Conservation (phyloP, 2,113 vertebrate genomes). For the Ascaphus truei region DNA sequence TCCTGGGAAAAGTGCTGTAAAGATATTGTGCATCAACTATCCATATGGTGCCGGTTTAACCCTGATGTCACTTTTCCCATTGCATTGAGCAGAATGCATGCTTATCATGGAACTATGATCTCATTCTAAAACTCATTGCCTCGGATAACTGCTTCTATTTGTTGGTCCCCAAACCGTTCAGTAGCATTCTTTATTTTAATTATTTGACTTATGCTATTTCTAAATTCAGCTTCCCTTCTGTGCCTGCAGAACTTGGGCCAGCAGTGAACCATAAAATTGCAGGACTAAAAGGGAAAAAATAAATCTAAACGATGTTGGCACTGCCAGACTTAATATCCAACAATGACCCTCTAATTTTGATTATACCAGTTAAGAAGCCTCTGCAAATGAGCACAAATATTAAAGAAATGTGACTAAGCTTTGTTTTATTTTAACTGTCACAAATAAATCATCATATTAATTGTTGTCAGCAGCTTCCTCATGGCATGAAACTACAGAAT, state of each 20-base stretch:
- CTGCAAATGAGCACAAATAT: background rate
- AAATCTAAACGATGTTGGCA: too few species aligned
- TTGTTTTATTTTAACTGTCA: background rate
- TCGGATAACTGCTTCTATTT: too few species aligned
- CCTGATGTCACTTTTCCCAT: background rate
- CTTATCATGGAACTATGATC: background rate
- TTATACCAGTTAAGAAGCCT: background rate
- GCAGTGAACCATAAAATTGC: too few species aligned
- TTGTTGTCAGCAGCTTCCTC: background rate
- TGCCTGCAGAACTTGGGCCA: too few species aligned
- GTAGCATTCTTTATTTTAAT: too few species aligned
- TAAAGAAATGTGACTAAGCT: background rate
- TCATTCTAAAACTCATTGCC: background rate
- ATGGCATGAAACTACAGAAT: background rate
- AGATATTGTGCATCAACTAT: slow-evolving; percentile 49
- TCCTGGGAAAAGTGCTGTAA: background rate
- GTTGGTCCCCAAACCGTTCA: too few species aligned
- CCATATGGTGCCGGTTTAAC: slow-evolving; percentile 48
- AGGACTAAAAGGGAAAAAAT: too few species aligned
- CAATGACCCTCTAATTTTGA: background rate
- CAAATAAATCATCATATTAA: background rate
- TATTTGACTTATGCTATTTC: too few species aligned
- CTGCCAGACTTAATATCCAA: too few species aligned
- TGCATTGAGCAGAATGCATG: background rate
- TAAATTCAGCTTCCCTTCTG: background rate